These are phyloP conservation scores for Parapsyche elsis DNA, from an alignment of 1,140 invertebrate species.

Conservation along the genomic window DNA sequence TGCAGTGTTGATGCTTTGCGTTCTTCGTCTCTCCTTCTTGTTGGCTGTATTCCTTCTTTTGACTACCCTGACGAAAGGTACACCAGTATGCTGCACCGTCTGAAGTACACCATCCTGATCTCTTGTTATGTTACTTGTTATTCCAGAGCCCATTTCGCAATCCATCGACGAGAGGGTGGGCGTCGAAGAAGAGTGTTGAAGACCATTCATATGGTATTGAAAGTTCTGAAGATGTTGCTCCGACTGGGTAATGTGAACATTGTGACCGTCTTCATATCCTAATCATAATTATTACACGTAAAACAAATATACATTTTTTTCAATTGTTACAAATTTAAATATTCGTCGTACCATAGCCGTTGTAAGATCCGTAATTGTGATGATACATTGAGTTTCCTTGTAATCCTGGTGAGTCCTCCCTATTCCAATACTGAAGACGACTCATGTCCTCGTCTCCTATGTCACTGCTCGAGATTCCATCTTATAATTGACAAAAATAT, in stretches of 20 bases:
- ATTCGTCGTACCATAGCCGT: constrained; percentile 18
- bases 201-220: constrained; percentile 45
- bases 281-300: neutral
- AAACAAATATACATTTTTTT: neutral
- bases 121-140: constrained; percentile 59
- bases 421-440: constrained; percentile 23
- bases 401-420: constrained; percentile 38
- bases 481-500: neutral
- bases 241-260: constrained; percentile 11
- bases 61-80: constrained; percentile 69
- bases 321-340: neutral
- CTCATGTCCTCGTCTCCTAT: constrained; percentile 42
- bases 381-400: constrained; percentile 30
- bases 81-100: constrained; percentile 35
- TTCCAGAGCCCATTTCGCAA: constrained; percentile 60
- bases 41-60: constrained; percentile 86
- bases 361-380: constrained; percentile 34
- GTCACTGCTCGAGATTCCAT: constrained; percentile 21
- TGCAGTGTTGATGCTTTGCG: constrained; percentile 94
- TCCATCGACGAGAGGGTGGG: constrained; percentile 58
- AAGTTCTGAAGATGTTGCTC: constrained; percentile 40
- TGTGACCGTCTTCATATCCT: constrained; percentile 47
- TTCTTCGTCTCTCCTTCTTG: constrained; percentile 92
- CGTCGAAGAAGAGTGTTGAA: constrained; percentile 43
- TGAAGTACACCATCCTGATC: constrained; percentile 55